Conservation (phyloP, 2,797 vertebrate genomes). For the Phrynocephalus forsythii region DNA sequence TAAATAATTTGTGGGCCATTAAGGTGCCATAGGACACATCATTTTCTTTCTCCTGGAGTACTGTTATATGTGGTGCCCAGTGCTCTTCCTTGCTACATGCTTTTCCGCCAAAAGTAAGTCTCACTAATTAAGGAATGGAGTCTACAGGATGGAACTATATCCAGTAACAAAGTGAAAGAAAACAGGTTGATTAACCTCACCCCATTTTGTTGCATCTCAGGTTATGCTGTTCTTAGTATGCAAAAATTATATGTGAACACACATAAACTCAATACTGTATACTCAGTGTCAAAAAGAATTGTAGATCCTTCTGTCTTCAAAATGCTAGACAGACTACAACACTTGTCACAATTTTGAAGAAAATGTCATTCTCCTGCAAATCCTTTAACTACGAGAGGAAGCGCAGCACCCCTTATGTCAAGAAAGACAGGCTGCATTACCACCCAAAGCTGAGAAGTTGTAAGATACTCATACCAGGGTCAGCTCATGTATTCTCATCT, state of each 20-base stretch:
- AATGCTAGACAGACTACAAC: not conserved
- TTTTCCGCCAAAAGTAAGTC: not conserved
- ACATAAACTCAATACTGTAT: not conserved
- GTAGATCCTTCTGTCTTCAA: not conserved
- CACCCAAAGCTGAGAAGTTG: not conserved
- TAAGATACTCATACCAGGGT: slow-evolving; percentile 83
- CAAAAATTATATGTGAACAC: rapidly evolving
- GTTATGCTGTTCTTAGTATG: not conserved
- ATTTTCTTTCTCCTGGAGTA: too few relatives aligned
- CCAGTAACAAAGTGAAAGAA: not conserved
- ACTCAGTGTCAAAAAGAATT: not conserved
- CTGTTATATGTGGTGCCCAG: too few relatives aligned
- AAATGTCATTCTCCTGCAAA: not conserved
- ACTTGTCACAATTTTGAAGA: not conserved
- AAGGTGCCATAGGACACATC: too few relatives aligned
- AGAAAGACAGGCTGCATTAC: slow-evolving; percentile 9
- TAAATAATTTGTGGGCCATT: too few relatives aligned
- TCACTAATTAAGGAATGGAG: not conserved
- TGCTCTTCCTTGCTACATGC: not conserved
- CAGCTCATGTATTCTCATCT: slow-evolving; percentile 89
- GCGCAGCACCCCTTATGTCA: not conserved
- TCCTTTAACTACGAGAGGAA: not conserved
- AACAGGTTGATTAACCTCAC: slow-evolving; percentile 17
- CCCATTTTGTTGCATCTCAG: not conserved
- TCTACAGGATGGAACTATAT: not conserved